Conservation (phyloP, 2,113 vertebrate genomes). For the Nibea albiflora region DNA sequence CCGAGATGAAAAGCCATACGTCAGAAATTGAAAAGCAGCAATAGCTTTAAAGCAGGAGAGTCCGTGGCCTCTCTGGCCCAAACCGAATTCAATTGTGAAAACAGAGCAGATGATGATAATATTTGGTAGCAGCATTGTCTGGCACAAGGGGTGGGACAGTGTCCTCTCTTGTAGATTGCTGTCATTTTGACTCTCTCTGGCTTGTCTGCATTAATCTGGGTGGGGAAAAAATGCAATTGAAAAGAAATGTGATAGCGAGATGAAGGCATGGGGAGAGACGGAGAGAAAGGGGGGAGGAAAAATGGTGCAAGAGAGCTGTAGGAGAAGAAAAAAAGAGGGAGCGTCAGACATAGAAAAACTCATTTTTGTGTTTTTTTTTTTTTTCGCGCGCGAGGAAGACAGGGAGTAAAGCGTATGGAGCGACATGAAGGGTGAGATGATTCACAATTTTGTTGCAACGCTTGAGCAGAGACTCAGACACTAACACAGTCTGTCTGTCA, state of each 20-base stretch:
- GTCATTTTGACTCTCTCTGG: constrained; percentile 69
- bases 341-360: constrained; percentile 46
- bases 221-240: constrained; percentile 39
- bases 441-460: constrained; percentile 74
- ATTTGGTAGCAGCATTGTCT: constrained; percentile 52
- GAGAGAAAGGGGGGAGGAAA: not conserved
- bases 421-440: constrained; percentile 67
- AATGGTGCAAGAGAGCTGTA: constrained; percentile 1
- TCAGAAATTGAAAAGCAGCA: constrained; percentile 64
- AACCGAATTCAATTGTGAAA: constrained; percentile 64
- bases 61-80: constrained; percentile 41
- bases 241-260: constrained; percentile 75
- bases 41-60: constrained; percentile 38
- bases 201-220: constrained; percentile 53
- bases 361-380: constrained; percentile 29
- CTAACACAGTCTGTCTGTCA: constrained; percentile 66
- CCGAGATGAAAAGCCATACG: constrained; percentile 50
- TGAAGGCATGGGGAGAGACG: constrained; percentile 41
- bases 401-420: constrained; percentile 40
- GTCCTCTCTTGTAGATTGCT: constrained; percentile 51
- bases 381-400: constrained; percentile 9
- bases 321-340: not conserved
- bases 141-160: not conserved
- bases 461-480: constrained; percentile 65
- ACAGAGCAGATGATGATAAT: constrained; percentile 61